These are phyloP conservation scores for Seira musarum DNA, from an alignment of 2,888 invertebrate genomes.

Conservation along the genomic window DNA sequence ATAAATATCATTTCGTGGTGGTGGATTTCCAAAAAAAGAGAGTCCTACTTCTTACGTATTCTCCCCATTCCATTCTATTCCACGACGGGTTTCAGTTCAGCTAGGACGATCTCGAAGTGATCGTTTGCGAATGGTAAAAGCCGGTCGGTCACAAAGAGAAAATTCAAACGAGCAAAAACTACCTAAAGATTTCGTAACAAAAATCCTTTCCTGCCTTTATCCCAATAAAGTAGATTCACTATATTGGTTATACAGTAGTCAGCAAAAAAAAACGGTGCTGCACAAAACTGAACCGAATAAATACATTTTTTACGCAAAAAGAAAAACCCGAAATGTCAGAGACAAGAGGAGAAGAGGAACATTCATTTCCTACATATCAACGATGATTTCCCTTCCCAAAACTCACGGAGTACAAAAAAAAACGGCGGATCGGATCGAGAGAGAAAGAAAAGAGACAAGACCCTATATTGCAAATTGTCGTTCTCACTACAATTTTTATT, in stretches of 20 bases:
- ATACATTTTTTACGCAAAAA: background rate
- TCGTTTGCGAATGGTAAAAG: slow-evolving; percentile 8
- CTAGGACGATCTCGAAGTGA: background rate
- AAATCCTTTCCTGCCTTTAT: slow-evolving; percentile 9
- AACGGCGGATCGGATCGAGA: too few species aligned
- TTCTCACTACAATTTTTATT: slow-evolving; percentile 8
- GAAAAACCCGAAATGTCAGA: background rate
- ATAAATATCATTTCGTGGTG: slow-evolving; percentile 32
- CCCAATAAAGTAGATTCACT: background rate
- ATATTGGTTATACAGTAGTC: too few species aligned
- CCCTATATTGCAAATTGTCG: slow-evolving; percentile 34
- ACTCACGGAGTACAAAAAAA: background rate
- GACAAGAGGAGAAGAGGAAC: background rate
- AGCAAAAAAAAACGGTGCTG: background rate
- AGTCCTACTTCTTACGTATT: too few species aligned
- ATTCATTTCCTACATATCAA: slow-evolving; percentile 16
- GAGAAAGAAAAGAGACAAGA: background rate
- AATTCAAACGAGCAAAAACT: background rate
- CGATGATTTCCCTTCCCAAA: slow-evolving; percentile 27
- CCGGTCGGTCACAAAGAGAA: slow-evolving; percentile 15
- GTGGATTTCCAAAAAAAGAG: slow-evolving; percentile 4
- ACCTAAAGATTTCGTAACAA: background rate
- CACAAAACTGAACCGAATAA: slow-evolving; percentile 22
- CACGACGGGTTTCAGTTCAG: too few species aligned
- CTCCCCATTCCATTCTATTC: background rate